A percentile compares a stretch with the other conserved stretches of the same genome.
These are phyloP conservation scores for Ctenopoma multispine DNA, from an alignment of 2,797 vertebrate genomes.

Conservation along the genomic window DNA sequence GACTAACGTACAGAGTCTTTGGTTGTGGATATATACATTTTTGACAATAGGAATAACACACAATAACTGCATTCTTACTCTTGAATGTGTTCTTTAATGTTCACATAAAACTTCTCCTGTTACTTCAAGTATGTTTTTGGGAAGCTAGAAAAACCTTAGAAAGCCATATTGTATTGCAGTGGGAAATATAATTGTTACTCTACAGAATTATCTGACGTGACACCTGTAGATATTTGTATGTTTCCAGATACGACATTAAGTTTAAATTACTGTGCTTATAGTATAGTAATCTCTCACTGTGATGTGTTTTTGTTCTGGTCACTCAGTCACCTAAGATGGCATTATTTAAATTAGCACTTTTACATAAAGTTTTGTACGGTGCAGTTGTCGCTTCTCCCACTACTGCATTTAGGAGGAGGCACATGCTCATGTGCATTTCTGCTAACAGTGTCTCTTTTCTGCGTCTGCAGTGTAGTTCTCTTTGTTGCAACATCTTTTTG, in stretches of 20 bases:
- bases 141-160: neutral
- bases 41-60: too few species aligned
- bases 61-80: too few species aligned
- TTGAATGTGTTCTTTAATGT: too few species aligned
- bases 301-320: neutral
- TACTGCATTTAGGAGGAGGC: slow-evolving; percentile 1
- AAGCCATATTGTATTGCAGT: neutral
- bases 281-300: neutral
- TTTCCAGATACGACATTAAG: neutral
- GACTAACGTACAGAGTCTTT: too few species aligned
- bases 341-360: neutral
- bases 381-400: neutral
- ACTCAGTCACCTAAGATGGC: neutral
- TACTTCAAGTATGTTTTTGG: neutral
- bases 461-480: slow-evolving; percentile 73
- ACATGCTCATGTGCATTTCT: slow-evolving; percentile 48
- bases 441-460: slow-evolving; percentile 53
- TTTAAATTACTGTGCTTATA: neutral
- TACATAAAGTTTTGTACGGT: neutral
- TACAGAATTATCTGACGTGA: neutral
- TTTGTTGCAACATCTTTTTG: slow-evolving; percentile 81
- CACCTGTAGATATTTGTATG: neutral
- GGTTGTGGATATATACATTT: too few species aligned
- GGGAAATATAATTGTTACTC: neutral
- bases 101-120: neutral